These are phyloP conservation scores for Pteronotus mesoamericanus DNA, from an alignment of 2,797 vertebrate genomes.

Conservation along the genomic window DNA sequence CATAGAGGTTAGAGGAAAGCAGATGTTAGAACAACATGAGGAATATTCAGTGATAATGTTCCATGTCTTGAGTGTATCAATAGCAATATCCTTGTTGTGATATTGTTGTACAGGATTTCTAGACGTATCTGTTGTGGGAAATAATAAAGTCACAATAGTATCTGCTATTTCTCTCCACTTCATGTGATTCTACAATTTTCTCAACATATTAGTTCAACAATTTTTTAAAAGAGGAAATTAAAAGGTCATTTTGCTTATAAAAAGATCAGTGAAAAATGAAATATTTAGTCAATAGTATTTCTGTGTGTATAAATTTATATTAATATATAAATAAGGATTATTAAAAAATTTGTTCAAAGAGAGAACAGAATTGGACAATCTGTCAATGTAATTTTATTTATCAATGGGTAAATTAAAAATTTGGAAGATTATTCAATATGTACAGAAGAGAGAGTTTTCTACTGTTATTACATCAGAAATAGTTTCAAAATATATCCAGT, in stretches of 20 bases:
- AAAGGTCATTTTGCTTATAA: background rate
- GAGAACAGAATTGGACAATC: background rate
- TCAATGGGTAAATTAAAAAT: background rate
- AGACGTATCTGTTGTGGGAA: too few species aligned
- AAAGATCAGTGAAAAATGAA: background rate
- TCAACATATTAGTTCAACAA: background rate
- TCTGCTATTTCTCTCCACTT: background rate
- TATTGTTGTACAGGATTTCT: background rate
- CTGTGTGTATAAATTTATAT: background rate
- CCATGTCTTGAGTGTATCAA: background rate
- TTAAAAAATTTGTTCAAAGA: background rate
- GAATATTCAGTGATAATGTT: background rate
- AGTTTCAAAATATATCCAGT: background rate
- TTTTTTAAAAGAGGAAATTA: background rate
- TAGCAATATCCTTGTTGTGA: background rate
- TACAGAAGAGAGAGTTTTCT: background rate
- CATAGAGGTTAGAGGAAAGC: background rate
- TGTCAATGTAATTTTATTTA: background rate
- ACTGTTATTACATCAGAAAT: background rate
- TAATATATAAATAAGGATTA: background rate
- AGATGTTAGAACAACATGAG: background rate
- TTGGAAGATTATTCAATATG: background rate
- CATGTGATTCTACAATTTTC: background rate
- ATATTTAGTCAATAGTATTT: background rate
- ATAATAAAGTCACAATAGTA: background rate